phyloP scores from a whole-genome alignment of 2,113 vertebrate genomes.

The Ahaetulla prasina region DNA sequence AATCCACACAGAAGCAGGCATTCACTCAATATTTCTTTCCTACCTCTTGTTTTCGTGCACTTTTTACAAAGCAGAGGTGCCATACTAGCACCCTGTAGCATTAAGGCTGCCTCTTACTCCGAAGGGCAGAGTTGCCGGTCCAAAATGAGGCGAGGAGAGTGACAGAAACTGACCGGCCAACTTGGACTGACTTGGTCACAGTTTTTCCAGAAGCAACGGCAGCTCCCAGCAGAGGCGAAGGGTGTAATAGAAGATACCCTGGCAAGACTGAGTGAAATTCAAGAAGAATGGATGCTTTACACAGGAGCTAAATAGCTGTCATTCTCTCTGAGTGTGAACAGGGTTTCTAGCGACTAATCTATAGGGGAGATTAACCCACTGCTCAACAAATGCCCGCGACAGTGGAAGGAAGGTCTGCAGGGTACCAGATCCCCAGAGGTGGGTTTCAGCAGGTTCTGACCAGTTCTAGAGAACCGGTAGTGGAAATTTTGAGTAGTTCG shows the following conservation, averaged over 20 bases:
- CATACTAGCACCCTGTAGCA: conserved; percentile 60
- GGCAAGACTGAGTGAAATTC: not conserved
- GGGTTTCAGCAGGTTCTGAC: too few relatives aligned
- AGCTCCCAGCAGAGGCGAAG: conserved; percentile 32
- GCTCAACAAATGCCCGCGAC: not conserved
- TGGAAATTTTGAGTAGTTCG: too few relatives aligned
- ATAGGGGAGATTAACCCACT: not conserved
- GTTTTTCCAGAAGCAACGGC: conserved; percentile 49
- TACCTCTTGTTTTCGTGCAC: conserved; percentile 80
- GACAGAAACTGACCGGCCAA: conserved; percentile 59
- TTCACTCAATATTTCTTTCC: accelerated
- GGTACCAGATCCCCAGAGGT: accelerated
- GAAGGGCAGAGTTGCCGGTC: not conserved
- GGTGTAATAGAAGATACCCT: not conserved
- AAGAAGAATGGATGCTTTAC: not conserved
- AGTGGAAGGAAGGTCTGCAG: too few relatives aligned
- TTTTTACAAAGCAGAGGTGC: conserved; percentile 82
- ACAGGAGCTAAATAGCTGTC: not conserved
- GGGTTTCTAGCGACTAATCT: not conserved
- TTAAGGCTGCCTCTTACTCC: not conserved
- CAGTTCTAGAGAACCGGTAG: too few relatives aligned
- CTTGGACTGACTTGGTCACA: conserved; percentile 72
- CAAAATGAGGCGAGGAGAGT: conserved; percentile 30
- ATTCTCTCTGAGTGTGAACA: not conserved
- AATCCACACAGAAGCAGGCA: not conserved